Evolutionary conservation across 2,888 invertebrate genomes (phyloP).

Genomic region (Digitonthophagus gazella): DNA sequence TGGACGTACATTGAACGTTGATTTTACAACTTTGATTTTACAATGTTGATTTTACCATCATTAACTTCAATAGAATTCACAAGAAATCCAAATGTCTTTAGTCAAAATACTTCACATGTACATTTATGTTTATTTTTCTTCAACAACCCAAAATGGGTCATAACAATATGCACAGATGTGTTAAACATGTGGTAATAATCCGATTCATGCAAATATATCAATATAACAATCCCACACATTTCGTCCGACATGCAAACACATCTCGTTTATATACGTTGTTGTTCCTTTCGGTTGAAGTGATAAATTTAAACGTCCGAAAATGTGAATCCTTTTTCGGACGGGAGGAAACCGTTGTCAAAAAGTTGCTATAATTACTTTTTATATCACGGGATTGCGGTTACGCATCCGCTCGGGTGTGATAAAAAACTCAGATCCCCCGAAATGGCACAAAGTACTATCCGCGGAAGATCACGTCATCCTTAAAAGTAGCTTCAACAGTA

Average conservation of each 20-base stretch:
- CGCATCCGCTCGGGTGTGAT: neutral
- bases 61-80: neutral
- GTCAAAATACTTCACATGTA: no score
- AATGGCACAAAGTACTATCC: neutral
- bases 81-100: no score
- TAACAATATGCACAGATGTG: neutral
- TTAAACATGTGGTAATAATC: neutral
- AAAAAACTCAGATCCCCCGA: neutral
- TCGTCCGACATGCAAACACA: neutral
- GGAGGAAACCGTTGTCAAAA: neutral
- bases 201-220: neutral
- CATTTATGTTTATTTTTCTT: neutral
- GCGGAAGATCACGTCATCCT: neutral
- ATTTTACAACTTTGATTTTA: no score
- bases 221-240: neutral
- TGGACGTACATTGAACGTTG: neutral
- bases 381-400: neutral
- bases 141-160: neutral
- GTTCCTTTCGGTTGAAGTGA: neutral
- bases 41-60: no score
- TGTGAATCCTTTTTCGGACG: neutral
- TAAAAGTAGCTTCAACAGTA: neutral
- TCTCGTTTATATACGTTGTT: neutral
- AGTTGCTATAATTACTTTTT: neutral
- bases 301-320: neutral